Evolutionary conservation across 2,888 invertebrate species (phyloP), one percentile per base, ranked within the genome.

Genomic region (Chorisops tibialis): DNA sequence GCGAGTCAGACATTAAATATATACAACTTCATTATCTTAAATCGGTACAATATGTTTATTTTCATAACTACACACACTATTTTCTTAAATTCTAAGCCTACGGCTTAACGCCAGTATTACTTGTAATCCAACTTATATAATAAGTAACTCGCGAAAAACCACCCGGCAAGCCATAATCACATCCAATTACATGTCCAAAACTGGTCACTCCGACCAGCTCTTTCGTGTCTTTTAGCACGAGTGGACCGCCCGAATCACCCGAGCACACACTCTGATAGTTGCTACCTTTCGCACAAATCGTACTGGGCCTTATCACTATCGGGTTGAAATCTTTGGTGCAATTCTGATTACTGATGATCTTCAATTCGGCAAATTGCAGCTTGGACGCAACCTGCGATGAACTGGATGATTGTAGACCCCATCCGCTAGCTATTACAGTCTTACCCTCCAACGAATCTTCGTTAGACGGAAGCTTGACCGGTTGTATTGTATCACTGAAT

Each of bases 171-270:
- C 70, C 73, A 6, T 71, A 73, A 56, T 76, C 73, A 65, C 77
- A 78, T 0, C 74, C 74, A 61, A 72, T 71, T 16, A 72, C 72
- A 0, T 75, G 74, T 1, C 77, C 78, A 59, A 78, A 78, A 56
- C 78, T 78, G 0, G 78, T 77, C 2, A 78, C 70, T 49, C 77
- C 78, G 45, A 78, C 71, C n/a, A 78, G 69, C 1, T 68, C 63
- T 39, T 70, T 68, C 2, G 73, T 72, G 37, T 70, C 71, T 49
- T 73, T 74, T 1, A 76, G 63, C 0, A 78, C 75, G 7, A 78
- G 64, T 0, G 78, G 78, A 1, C 78, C 78, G 21, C 78, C 78
- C 0, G 78, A 78, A 63, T 78, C 78, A 0, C 78, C 78, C 0
- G 73, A 71, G 63, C 78, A 78, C 3, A 76, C 75, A 1, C 75